Conservation (phyloP, 2,113 vertebrate genomes). For the chimpanzee (Pan troglodytes) region DNA sequence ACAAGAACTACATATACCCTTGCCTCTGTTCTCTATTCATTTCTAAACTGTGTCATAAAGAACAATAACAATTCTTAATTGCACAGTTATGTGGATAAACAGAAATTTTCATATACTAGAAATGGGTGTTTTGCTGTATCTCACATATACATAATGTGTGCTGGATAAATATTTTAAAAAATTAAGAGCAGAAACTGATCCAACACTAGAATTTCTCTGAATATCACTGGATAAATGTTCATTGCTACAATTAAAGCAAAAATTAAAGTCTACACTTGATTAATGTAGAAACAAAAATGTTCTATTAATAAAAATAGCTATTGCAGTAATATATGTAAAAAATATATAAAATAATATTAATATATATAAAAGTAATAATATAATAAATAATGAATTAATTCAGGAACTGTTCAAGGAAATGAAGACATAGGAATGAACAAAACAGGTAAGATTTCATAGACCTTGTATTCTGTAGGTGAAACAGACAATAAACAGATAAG, state of each 20-base stretch:
- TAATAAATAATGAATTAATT: background rate
- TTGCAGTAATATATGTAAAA: background rate
- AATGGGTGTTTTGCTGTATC: background rate
- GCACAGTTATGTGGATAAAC: background rate
- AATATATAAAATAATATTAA: too few relatives aligned
- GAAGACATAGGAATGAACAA: background rate
- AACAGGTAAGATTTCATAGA: background rate
- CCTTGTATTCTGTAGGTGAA: background rate
- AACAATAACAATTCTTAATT: background rate
- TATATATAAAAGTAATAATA: too few relatives aligned
- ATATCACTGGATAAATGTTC: background rate
- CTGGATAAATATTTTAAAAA: background rate
- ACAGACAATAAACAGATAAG: background rate
- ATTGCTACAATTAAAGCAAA: background rate
- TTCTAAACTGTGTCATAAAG: background rate
- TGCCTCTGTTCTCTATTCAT: background rate
- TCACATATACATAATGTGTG: background rate
- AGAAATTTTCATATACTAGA: background rate
- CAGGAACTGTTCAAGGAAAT: background rate
- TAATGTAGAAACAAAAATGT: conserved; percentile 13
- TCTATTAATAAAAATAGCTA: background rate
- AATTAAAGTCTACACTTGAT: background rate
- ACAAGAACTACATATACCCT: background rate
- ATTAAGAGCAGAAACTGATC: background rate
- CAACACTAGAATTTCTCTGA: background rate